phyloP scores from a whole-genome alignment of 2,888 invertebrate genomes.

The Cheilosia urbana region DNA sequence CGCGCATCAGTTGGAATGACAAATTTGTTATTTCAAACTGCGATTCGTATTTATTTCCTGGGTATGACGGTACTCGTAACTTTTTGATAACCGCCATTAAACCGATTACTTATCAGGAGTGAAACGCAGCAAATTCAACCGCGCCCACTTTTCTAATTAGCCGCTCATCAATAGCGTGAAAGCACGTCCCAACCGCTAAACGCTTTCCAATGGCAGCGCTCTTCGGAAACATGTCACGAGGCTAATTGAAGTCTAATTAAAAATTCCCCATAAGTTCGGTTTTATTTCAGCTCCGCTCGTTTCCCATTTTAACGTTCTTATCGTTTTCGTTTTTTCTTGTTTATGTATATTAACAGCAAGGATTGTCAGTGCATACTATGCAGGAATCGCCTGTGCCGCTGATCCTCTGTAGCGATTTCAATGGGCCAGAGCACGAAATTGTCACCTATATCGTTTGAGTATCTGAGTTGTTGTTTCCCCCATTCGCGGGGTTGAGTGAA shows the following conservation, averaged over 20 bases:
- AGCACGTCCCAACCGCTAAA: conserved; percentile 17
- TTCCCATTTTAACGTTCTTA: conserved; percentile 27
- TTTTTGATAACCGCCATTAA: neutral
- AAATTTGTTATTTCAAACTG: neutral
- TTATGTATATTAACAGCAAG: conserved; percentile 29
- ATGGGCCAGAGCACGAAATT: conserved; percentile 66
- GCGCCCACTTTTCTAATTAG: conserved; percentile 62
- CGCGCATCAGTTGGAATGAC: neutral
- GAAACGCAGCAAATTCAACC: conserved; percentile 42
- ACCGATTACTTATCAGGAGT: conserved; percentile 50
- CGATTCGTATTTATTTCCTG: too few species aligned
- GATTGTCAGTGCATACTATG: conserved; percentile 18
- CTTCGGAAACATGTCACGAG: conserved; percentile 56
- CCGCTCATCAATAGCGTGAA: conserved; percentile 22
- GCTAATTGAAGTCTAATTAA: conserved; percentile 73
- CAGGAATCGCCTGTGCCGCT: conserved; percentile 5
- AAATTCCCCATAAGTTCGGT: conserved; percentile 48
- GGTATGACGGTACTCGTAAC: too few species aligned
- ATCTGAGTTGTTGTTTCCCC: conserved; percentile 59
- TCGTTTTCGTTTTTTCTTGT: conserved; percentile 27
- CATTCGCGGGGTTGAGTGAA: conserved; percentile 64
- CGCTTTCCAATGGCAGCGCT: conserved; percentile 1
- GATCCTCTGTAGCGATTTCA: conserved; percentile 58
- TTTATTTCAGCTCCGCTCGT: conserved; percentile 15
- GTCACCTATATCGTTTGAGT: conserved; percentile 65